Evolutionary conservation across 1,140 invertebrate genomes (phyloP).

Genomic region (Pseudomyrmex cubaensis): DNA sequence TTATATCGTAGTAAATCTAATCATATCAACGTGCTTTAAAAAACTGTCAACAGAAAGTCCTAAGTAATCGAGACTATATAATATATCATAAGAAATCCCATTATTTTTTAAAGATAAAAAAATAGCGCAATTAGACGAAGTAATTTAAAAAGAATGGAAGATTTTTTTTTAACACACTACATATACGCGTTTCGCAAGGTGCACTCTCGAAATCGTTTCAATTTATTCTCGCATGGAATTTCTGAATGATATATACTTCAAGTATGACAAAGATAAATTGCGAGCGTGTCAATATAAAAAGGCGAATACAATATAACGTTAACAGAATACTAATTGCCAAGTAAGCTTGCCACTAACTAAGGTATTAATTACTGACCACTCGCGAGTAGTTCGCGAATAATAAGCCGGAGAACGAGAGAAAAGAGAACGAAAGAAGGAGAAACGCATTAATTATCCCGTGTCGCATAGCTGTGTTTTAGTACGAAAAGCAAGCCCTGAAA

Average conservation of each 20-base stretch:
- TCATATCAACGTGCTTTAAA: background rate
- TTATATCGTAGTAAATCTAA: background rate
- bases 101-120: too few species aligned
- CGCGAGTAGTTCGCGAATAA: constrained; percentile 35
- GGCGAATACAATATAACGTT: background rate
- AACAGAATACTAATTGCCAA: constrained; percentile 46
- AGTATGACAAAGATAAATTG: background rate
- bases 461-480: constrained; percentile 8
- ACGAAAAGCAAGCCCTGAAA: background rate
- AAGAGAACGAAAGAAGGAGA: background rate
- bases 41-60: background rate
- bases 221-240: background rate
- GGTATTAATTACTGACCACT: constrained; percentile 47
- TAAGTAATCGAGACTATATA: too few species aligned
- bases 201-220: background rate
- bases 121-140: too few species aligned
- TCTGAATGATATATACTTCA: constrained; percentile 10
- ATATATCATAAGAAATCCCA: too few species aligned
- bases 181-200: background rate
- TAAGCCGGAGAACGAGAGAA: background rate
- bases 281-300: constrained; percentile 14
- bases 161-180: background rate
- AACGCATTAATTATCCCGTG: constrained; percentile 43
- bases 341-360: constrained; percentile 11
- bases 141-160: background rate